Base-by-base conservation (phyloP, 2,113 vertebrate genomes). In the Mus pahari region DNA sequence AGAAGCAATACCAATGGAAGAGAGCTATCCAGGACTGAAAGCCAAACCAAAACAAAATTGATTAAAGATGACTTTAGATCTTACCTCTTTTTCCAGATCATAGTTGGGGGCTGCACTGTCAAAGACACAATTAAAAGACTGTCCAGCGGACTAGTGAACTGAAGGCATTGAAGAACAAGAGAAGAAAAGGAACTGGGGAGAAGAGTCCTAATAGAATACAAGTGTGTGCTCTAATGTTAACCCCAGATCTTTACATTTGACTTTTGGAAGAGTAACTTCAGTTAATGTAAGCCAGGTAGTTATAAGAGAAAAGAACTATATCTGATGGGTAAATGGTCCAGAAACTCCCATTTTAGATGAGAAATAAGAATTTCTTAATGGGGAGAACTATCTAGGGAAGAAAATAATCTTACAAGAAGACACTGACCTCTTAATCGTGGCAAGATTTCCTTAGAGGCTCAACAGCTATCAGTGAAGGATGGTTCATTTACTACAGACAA, bases 301-400 rank as follows among this genome's bases (percentile, higher is more conserved):
- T 86, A 53, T 55, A 82, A 5, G 36, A 62, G 5, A 60, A 93
- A 91, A 89, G 26, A 94, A 94, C 31, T 55, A 96, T 53, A 31
- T 55, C 20, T 8, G 60, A 82, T 12, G 13, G 60, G 22, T 64
- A 12, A 58, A 91, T 74, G 42, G 83, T 73, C 16, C 53, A 78
- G 45, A 94, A 60, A 70, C 2, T 78, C 17, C 39, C 11, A 68
- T 74, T 93, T 90, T 86, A 91, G 64, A 86, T 82, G 58, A 95
- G 71, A 4, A 62, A 20, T 39, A 13, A 89, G 48, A 48, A 31
- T 89, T 89, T 92, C 78, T 24, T 86, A 60, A 95, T 91, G 53
- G 42, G 78, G 70, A 70, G 39, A 92, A 50, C 53, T 96, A 7
- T 97, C 71, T 58, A 86, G 31, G 86, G 48, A 95, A 89, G 71